Conservation (phyloP, 2,113 vertebrate genomes). For the Coturnix japonica region DNA sequence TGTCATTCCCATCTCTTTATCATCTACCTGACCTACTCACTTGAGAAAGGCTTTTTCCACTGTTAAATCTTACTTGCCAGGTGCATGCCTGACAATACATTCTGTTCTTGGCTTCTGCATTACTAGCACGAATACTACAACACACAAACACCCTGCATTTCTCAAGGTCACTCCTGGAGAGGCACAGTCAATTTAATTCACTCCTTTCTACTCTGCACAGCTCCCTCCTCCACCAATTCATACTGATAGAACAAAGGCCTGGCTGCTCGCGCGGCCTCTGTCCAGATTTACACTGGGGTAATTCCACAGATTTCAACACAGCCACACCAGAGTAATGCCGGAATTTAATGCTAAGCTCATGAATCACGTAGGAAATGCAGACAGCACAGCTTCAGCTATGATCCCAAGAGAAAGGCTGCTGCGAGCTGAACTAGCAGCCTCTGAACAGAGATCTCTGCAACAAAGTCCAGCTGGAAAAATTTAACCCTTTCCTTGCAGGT, state of each 20-base stretch:
- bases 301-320: constrained; percentile 62
- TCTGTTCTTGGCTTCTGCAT: neutral
- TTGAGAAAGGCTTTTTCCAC: neutral
- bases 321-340: constrained; percentile 44
- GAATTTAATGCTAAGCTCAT: constrained; percentile 48
- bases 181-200: constrained; percentile 1
- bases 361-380: constrained; percentile 60
- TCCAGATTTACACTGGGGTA: constrained; percentile 42
- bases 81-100: neutral
- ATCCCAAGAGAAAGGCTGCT: constrained; percentile 41
- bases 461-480: neutral
- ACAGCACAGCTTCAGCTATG: neutral
- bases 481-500: constrained; percentile 9
- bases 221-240: constrained; percentile 17
- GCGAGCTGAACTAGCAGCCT: constrained; percentile 1
- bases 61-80: neutral
- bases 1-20: neutral
- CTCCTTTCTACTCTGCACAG: neutral
- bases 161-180: constrained; percentile 47
- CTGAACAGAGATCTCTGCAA: neutral
- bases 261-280: neutral
- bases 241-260: constrained; percentile 11
- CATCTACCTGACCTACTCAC: neutral
- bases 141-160: neutral
- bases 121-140: neutral